These are phyloP conservation scores for Polypedilum pembai DNA, from an alignment of 1,140 invertebrate species.

Conservation along the genomic window DNA sequence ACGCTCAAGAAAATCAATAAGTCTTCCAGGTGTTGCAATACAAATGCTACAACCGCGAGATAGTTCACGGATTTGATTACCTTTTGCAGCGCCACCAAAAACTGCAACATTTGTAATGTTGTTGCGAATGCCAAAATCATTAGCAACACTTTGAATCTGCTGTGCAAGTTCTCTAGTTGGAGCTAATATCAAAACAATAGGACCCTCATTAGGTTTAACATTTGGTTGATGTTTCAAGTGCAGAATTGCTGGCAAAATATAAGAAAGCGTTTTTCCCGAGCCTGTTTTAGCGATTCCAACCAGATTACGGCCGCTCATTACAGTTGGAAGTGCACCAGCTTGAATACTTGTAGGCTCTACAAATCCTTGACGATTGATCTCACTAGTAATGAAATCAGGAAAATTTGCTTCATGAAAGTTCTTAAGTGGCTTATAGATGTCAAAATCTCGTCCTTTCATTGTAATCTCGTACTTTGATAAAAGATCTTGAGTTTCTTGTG, in stretches of 20 bases:
- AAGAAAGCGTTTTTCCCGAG: constrained; percentile 84
- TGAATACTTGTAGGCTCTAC: constrained; percentile 83
- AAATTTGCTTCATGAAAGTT: constrained; percentile 76
- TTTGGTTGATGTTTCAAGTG: constrained; percentile 89
- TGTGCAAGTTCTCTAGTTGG: constrained; percentile 94
- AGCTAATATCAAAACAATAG: constrained; percentile 83
- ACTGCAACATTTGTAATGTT: constrained; percentile 85
- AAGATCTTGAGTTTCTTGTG: constrained; percentile 66
- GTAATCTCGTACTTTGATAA: constrained; percentile 71
- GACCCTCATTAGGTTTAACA: constrained; percentile 76
- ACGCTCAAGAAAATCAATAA: constrained; percentile 93
- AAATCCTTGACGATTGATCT: constrained; percentile 74
- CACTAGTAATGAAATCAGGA: constrained; percentile 71
- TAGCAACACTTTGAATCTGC: constrained; percentile 93
- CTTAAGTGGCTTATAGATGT: constrained; percentile 69
- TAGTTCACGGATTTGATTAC: constrained; percentile 71
- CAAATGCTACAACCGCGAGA: constrained; percentile 82
- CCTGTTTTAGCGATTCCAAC: constrained; percentile 95
- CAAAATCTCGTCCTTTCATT: constrained; percentile 60
- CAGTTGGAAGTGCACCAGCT: constrained; percentile 88
- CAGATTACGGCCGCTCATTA: constrained; percentile 83
- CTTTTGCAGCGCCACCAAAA: constrained; percentile 92
- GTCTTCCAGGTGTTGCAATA: constrained; percentile 88
- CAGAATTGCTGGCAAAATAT: constrained; percentile 76
- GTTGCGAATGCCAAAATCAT: constrained; percentile 80